These are phyloP conservation scores for Poecilia velifera DNA, from an alignment of 2,797 vertebrate genomes.

Conservation along the genomic window DNA sequence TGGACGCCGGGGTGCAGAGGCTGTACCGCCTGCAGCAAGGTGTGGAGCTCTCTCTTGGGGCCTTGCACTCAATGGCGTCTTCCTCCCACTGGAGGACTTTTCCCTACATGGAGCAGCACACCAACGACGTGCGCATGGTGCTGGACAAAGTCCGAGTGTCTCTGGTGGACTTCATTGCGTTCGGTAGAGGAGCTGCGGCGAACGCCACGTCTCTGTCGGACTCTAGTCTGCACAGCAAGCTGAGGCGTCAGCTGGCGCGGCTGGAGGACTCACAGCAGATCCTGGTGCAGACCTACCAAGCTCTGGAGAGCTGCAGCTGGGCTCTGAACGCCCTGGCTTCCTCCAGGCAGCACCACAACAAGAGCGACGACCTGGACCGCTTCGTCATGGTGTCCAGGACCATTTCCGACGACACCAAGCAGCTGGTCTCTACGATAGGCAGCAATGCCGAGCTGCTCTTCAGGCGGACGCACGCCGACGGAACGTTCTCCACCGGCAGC, in stretches of 20 bases:
- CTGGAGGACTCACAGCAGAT: slow-evolving; percentile 95
- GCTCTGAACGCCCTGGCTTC: slow-evolving; percentile 82
- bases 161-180: slow-evolving; percentile 86
- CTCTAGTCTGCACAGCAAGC: slow-evolving; percentile 85
- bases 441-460: slow-evolving; percentile 88
- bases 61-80: slow-evolving; percentile 81
- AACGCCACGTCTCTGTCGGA: slow-evolving; percentile 88
- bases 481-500: slow-evolving; percentile 63
- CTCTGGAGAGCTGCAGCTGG: slow-evolving; percentile 87
- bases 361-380: slow-evolving; percentile 91
- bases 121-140: slow-evolving; percentile 84
- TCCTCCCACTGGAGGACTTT: slow-evolving; percentile 89
- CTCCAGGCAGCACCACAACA: slow-evolving; percentile 82
- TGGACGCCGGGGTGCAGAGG: slow-evolving; percentile 88
- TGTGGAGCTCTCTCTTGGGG: slow-evolving; percentile 81
- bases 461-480: slow-evolving; percentile 65
- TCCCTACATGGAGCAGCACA: slow-evolving; percentile 87
- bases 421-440: slow-evolving; percentile 89
- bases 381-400: slow-evolving; percentile 94
- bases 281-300: slow-evolving; percentile 88
- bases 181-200: slow-evolving; percentile 83
- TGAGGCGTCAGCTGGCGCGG: slow-evolving; percentile 88
- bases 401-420: slow-evolving; percentile 90
- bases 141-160: slow-evolving; percentile 86
- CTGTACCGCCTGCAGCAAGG: slow-evolving; percentile 85